phyloP scores from a whole-genome alignment of 2,797 vertebrate genomes.

The Lepilemur septentrionalis region DNA sequence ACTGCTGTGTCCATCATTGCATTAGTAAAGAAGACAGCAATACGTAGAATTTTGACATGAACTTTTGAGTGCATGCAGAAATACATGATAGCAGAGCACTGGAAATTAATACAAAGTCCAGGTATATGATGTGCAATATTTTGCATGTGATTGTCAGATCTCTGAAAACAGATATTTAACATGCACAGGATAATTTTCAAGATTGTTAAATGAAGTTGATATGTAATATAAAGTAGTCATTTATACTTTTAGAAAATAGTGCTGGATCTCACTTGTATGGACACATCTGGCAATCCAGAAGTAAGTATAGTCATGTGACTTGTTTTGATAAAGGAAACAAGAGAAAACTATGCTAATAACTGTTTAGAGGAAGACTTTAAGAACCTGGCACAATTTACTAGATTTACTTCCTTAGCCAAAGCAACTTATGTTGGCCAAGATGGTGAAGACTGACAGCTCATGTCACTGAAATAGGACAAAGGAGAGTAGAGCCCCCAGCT shows the following conservation, averaged over 20 bases:
- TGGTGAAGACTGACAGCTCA: not conserved
- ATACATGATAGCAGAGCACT: not conserved
- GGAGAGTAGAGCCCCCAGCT: accelerated
- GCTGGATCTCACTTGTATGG: not conserved
- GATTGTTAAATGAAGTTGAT: not conserved
- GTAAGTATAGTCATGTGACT: not conserved
- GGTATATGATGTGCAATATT: not conserved
- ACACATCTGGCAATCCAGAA: accelerated
- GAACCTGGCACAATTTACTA: accelerated
- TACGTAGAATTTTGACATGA: not conserved
- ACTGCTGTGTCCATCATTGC: not conserved
- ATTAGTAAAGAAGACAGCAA: not conserved
- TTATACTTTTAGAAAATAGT: not conserved
- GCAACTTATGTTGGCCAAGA: not conserved
- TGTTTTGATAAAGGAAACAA: not conserved
- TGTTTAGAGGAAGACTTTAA: not conserved
- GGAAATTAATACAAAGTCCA: not conserved
- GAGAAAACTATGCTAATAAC: not conserved
- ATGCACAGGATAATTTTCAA: not conserved
- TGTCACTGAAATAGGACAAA: not conserved
- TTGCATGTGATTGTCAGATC: not conserved
- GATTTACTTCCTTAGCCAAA: not conserved
- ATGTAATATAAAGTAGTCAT: not conserved
- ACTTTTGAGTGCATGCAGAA: not conserved
- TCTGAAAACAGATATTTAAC: not conserved